Evolutionary conservation across 2,888 invertebrate genomes (phyloP).

Genomic region (Cheilosia scutellata): DNA sequence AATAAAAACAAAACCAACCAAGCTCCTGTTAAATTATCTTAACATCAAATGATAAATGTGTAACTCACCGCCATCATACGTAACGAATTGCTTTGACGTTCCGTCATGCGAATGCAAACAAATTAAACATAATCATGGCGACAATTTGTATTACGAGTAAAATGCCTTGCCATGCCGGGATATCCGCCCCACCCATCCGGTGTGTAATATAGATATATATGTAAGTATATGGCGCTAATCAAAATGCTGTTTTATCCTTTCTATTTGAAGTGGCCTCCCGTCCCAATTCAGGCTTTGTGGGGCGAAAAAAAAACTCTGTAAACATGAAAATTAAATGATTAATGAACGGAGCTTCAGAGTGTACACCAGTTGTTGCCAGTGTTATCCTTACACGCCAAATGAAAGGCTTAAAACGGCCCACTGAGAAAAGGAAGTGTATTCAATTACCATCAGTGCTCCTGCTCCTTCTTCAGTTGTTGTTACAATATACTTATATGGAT

Average conservation of each 20-base stretch:
- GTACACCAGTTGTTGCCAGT: constrained; percentile 10
- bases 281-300: constrained; percentile 10
- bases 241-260: constrained; percentile 52
- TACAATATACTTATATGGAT: background rate
- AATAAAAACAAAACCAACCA: background rate
- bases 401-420: constrained; percentile 24
- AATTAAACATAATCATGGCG: constrained; percentile 47
- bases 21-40: constrained; percentile 55
- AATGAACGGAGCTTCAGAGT: constrained; percentile 41
- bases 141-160: constrained; percentile 45
- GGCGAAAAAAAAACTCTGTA: constrained; percentile 7
- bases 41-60: constrained; percentile 62
- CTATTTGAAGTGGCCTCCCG: constrained; percentile 13
- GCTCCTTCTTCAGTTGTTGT: constrained; percentile 1
- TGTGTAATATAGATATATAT: background rate
- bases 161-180: constrained; percentile 21
- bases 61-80: constrained; percentile 12
- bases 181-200: background rate
- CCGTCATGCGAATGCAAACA: constrained; percentile 49
- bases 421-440: constrained; percentile 1
- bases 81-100: constrained; percentile 32
- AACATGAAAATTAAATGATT: constrained; percentile 69
- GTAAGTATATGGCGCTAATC: constrained; percentile 40
- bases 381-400: background rate
- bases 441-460: background rate